Evolutionary conservation across 2,888 invertebrate species (phyloP), one percentile per base, ranked within the genome.

Genomic region (Sclerodermus sp.): DNA sequence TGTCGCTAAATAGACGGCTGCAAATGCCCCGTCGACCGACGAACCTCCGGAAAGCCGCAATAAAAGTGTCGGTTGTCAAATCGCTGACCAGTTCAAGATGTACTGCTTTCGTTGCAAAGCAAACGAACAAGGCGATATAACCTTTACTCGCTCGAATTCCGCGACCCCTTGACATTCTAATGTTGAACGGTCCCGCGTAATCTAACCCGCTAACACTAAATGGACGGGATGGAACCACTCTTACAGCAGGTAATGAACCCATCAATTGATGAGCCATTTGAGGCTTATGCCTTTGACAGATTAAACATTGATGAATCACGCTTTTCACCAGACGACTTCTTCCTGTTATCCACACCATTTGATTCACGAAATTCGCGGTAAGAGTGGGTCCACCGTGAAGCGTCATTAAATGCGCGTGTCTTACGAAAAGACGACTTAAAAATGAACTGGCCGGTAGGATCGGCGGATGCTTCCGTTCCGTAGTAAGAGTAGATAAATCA

Each of bases 21-120:
- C 43, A 39, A n/a, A 15, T 15, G 2, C 57, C 46, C 23, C 49
- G 47, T 15, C 51, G 16, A 12, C 49, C 29, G 0, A 38, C 37
- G 14, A 59, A 57, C 14, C 54, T 14, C 9, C 34, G 23, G 16
- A 29, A 46, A 1, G 52, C 51, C 1, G 45, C 42, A 9, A 52
- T 10, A 29, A 57, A 57, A 14, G 36, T 14, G 0, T 18, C 40
- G n/a, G 57, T 34, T 0, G 50, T 54, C 6, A 49, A 31, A 23
- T 55, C 55, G 12, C 49, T 39, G 0, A 49, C 51, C 1, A 56
- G 32, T 5, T 59, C 49, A 2, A 59, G 10, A 13, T 57, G 54
- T 0, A 56, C 10, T 0, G 55, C 57, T 8, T 40, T 44, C 1
- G 49, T 51, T 0, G 36, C 32, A 2, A 58, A 49, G 8, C 55